Evolutionary conservation across 2,113 vertebrate genomes (phyloP).

Genomic region (Etia nguti): DNA sequence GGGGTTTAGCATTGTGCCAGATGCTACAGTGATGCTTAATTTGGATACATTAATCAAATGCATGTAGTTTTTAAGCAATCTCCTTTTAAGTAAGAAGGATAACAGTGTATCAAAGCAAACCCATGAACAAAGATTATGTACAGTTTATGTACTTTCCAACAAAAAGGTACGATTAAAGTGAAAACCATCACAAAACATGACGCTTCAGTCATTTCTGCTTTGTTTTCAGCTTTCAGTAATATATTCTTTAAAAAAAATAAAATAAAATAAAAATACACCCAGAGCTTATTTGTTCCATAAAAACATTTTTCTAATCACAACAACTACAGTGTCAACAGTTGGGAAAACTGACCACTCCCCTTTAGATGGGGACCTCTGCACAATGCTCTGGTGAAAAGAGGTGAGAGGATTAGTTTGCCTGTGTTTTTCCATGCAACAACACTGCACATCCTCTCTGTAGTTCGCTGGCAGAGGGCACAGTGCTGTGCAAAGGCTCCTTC

Average conservation of each 20-base stretch:
- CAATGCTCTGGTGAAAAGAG: neutral
- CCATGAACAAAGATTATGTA: neutral
- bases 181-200: neutral
- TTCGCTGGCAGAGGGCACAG: conserved; percentile 29
- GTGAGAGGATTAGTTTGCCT: neutral
- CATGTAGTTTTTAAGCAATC: neutral
- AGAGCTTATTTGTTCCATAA: conserved; percentile 7
- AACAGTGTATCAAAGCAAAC: neutral
- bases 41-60: neutral
- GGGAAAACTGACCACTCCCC: conserved; percentile 13
- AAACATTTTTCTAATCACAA: conserved; percentile 22
- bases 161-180: neutral
- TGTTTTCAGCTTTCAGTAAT: neutral
- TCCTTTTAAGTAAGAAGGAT: neutral
- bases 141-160: neutral
- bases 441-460: conserved; percentile 1
- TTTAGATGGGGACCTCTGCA: neutral
- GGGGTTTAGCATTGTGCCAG: neutral
- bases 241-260: neutral
- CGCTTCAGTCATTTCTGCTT: neutral
- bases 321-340: conserved; percentile 5
- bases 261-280: conserved; percentile 12
- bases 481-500: conserved; percentile 43
- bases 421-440: conserved; percentile 8
- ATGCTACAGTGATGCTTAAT: neutral